These are phyloP conservation scores for Diadumene lineata DNA, from an alignment of 92 coral and sea anemone species.

Conservation along the genomic window DNA sequence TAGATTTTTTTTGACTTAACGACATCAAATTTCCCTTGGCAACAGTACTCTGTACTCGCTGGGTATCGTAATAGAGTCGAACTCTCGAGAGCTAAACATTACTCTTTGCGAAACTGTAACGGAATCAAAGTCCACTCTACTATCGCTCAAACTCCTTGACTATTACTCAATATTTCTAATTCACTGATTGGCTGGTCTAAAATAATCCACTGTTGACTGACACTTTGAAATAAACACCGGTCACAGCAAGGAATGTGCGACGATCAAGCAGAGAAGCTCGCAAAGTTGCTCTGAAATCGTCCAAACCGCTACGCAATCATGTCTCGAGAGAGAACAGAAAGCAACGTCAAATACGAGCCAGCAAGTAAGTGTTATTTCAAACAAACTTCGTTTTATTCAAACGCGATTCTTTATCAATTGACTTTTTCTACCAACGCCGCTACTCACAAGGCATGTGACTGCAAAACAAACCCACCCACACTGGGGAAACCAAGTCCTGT, in stretches of 20 bases:
- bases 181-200: constrained; percentile 2
- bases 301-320: neutral
- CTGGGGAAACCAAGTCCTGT: neutral
- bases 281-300: neutral
- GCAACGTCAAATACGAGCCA: constrained; percentile 69
- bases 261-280: neutral
- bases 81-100: too few relatives aligned
- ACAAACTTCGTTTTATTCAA: neutral
- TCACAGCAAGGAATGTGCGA: neutral
- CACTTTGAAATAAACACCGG: constrained; percentile 22
- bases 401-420: neutral
- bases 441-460: neutral
- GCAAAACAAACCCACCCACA: too few relatives aligned
- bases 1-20: too few relatives aligned
- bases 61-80: too few relatives aligned
- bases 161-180: neutral
- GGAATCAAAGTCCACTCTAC: neutral
- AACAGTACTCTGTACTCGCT: too few relatives aligned
- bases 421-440: neutral
- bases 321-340: constrained; percentile 59
- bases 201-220: neutral
- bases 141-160: constrained; percentile 2
- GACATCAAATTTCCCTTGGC: too few relatives aligned
- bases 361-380: constrained; percentile 53
- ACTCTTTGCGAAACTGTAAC: too few relatives aligned